Evolutionary conservation across 2,888 invertebrate species (phyloP), one percentile per base, ranked within the genome.

Genomic region (Trichopoda pennipes): DNA sequence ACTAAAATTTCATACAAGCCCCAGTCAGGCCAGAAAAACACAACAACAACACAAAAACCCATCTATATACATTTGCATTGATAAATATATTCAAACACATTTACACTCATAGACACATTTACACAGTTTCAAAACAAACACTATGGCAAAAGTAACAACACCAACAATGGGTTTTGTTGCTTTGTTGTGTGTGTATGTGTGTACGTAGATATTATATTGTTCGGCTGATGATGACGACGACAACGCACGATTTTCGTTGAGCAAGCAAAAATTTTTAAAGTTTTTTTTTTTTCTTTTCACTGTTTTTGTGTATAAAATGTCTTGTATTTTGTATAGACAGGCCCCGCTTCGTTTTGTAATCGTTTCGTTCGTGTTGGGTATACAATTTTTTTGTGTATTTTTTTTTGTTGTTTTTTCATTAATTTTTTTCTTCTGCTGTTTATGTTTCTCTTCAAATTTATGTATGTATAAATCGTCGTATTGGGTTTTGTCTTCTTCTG

Each of bases 331-430:
- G 17, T 63, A n/a, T 55, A 66, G 83, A 69, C 81, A 86, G 89
- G 89, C 89, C 90, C 89, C 89, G 90, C 83, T 89, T 86, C 89
- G 84, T 69, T 70, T 68, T 58, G n/a, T 49, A 79, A 61, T 79
- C 79, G 73, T 79, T 74, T 80, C 55, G 35, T 73, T 68, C 79
- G 68, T 80, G 38, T 55, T 74, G 73, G 47, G 28, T 74, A 79
- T 60, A 66, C 55, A n/a, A 23, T 64, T 69, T 56, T 60, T 76
- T 53, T 61, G 47, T 51, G 19, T 74, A 16, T 58, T 44, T 68
- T 35, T 70, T 44, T 56, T 69, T 23, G 32, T 32, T 32, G 3
- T 32, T 12, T 38, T 38, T 38, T 38, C 12, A 12, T 38, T 23
- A 23, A 35, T n/a, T 32, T 14, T 73, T 68, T 53, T 80, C n/a